Evolutionary conservation across 1,140 invertebrate species (phyloP).

Genomic region (Calycopis cecrops): DNA sequence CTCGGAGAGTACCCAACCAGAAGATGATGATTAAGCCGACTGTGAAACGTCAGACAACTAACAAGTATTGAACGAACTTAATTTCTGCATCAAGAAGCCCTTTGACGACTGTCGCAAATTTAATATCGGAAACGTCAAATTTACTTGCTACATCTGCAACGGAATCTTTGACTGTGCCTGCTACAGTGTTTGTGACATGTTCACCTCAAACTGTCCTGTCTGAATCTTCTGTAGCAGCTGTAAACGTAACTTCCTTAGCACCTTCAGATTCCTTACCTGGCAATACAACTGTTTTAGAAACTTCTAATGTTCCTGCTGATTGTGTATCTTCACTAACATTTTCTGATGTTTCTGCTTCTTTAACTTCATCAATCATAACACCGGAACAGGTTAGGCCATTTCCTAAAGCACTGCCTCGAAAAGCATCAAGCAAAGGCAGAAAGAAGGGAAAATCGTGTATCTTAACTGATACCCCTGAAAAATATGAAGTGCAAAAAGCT

Average conservation of each 20-base stretch:
- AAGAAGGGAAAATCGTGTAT: conserved; percentile 8
- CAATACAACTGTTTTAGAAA: not conserved
- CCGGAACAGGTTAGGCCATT: conserved; percentile 5
- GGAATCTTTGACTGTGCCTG: too few relatives aligned
- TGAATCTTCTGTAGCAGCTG: not conserved
- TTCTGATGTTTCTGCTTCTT: too few relatives aligned
- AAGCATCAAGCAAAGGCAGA: conserved; percentile 10
- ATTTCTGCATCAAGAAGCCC: not conserved
- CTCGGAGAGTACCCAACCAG: not conserved
- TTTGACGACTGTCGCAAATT: too few relatives aligned
- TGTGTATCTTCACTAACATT: too few relatives aligned
- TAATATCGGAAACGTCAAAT: too few relatives aligned
- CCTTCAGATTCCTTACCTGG: too few relatives aligned
- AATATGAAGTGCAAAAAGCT: conserved; percentile 1
- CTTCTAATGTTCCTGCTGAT: not conserved
- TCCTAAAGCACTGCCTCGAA: conserved; percentile 8
- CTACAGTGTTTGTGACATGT: too few relatives aligned
- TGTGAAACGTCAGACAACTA: not conserved
- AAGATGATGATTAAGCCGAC: not conserved
- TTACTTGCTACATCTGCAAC: too few relatives aligned
- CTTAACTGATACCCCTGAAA: conserved; percentile 15
- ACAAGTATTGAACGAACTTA: not conserved
- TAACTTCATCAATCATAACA: conserved; percentile 3
- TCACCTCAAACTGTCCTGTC: too few relatives aligned
- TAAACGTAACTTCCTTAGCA: too few relatives aligned